A percentile compares a stretch with the other conserved stretches of the same genome.
Evolutionary conservation across 2,113 vertebrate genomes (phyloP).

Genomic region (Pipra filicauda): DNA sequence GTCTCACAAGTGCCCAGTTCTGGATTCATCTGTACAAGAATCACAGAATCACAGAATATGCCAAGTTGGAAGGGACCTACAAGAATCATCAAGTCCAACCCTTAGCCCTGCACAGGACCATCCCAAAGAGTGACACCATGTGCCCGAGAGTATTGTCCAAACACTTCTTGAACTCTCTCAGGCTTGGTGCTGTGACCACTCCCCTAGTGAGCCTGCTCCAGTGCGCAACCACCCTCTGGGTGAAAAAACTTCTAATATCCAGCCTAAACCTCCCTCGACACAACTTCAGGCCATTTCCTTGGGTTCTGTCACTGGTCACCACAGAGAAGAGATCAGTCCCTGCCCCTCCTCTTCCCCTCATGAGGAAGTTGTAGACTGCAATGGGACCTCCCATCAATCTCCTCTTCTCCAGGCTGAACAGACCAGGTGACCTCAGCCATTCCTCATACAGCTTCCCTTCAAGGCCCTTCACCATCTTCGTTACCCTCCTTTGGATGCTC

Average conservation of each 20-base stretch:
- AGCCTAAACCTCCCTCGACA: not conserved
- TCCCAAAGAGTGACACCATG: not conserved
- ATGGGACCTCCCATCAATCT: not conserved
- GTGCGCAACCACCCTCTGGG: not conserved
- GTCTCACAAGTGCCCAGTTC: not conserved
- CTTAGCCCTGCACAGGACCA: not conserved
- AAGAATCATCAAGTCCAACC: not conserved
- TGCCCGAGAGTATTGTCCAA: not conserved
- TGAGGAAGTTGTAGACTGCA: not conserved
- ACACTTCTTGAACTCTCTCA: not conserved
- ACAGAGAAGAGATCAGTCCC: too few relatives aligned
- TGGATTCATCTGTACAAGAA: not conserved
- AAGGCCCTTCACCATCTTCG: not conserved
- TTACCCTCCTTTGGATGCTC: not conserved
- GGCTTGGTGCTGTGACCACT: not conserved
- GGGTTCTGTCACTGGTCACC: not conserved
- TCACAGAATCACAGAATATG: not conserved
- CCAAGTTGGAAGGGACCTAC: not conserved
- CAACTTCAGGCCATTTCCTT: not conserved
- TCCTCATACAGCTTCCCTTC: not conserved
- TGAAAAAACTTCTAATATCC: not conserved
- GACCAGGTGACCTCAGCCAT: not conserved
- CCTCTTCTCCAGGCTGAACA: not conserved
- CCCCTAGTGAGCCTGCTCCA: not conserved
- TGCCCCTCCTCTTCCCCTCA: not conserved